phyloP scores from a whole-genome alignment of 2,113 vertebrate genomes.

The Sturnira hondurensis region DNA sequence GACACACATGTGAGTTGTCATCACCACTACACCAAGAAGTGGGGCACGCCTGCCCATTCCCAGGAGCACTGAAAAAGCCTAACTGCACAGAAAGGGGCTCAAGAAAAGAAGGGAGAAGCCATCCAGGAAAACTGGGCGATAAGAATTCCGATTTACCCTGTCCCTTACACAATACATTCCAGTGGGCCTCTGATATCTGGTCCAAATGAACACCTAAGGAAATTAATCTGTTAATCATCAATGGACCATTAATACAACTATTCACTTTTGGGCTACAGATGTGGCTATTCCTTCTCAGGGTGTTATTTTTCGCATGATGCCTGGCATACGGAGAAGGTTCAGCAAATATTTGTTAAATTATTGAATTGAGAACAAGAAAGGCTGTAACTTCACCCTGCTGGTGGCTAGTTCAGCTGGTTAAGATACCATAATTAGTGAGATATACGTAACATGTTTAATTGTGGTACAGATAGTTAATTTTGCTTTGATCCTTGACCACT shows the following conservation, averaged over 20 bases:
- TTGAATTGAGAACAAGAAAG: neutral
- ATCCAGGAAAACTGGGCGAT: neutral
- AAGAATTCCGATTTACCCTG: neutral
- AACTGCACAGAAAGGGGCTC: neutral
- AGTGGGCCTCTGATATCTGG: neutral
- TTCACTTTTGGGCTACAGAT: neutral
- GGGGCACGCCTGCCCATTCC: neutral
- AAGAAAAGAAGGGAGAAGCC: neutral
- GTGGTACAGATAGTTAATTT: neutral
- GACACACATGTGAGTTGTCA: slow-evolving; percentile 25
- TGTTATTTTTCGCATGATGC: neutral
- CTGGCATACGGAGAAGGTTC: neutral
- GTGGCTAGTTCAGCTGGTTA: neutral
- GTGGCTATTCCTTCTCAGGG: neutral
- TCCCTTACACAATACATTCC: neutral
- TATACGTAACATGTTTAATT: neutral
- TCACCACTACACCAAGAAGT: neutral
- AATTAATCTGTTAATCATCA: slow-evolving; percentile 35
- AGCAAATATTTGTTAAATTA: neutral
- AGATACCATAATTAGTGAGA: neutral
- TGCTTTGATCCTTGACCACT: neutral
- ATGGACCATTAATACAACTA: neutral
- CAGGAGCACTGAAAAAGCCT: neutral
- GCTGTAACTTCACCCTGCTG: neutral
- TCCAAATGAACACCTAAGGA: slow-evolving; percentile 12